phyloP scores from a whole-genome alignment of 2,888 invertebrate species.

The Zaprionus bogoriensis region DNA sequence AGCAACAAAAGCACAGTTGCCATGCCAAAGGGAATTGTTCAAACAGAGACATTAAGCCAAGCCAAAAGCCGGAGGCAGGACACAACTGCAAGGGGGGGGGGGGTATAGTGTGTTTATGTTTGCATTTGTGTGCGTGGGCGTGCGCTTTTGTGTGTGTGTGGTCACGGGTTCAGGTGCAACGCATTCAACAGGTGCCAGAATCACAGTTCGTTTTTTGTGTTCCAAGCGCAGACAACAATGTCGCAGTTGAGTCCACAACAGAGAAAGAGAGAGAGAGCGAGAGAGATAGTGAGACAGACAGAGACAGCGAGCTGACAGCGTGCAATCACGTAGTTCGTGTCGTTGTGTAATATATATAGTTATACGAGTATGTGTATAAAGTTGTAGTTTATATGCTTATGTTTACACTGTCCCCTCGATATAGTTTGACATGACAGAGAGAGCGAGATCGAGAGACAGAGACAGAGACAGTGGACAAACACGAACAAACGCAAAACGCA shows the following conservation, averaged over 20 bases:
- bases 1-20: conserved; percentile 38
- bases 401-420: not conserved
- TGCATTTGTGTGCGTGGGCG: conserved; percentile 6
- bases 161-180: conserved; percentile 56
- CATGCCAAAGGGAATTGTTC: conserved; percentile 50
- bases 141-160: conserved; percentile 18
- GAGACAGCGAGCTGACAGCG: conserved; percentile 15
- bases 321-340: conserved; percentile 19
- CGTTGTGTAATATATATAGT: not conserved
- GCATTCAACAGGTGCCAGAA: conserved; percentile 70
- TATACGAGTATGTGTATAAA: not conserved
- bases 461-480: not conserved
- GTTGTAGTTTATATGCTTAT: not conserved
- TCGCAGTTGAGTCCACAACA: conserved; percentile 28
- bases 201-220: conserved; percentile 30
- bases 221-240: conserved; percentile 44
- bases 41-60: conserved; percentile 52
- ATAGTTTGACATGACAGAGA: not conserved
- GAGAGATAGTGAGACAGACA: conserved; percentile 5
- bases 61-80: conserved; percentile 20
- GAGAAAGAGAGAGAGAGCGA: not conserved
- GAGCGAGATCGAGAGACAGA: not conserved
- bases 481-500: not conserved
- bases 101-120: not conserved
- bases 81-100: not conserved